Conservation (phyloP, 92 coral and sea anemone genomes). For the Parazoanthus swiftii region DNA sequence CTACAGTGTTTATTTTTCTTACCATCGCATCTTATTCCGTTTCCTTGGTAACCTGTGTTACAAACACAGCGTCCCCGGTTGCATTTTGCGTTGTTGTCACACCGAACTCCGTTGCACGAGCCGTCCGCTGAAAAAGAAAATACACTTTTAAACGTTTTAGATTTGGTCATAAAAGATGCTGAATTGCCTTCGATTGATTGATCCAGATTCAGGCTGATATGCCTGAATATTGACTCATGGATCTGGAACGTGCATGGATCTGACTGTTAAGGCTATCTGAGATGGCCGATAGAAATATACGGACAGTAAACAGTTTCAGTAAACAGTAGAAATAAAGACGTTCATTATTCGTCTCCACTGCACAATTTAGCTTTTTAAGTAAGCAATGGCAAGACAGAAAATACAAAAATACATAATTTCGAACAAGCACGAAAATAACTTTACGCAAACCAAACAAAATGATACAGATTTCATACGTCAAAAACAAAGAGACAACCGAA, state of each 20-base stretch:
- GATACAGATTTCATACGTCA: too few species aligned
- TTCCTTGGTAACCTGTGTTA: conserved; percentile 66
- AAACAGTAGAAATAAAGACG: too few species aligned
- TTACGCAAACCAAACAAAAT: not conserved
- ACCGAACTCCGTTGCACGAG: conserved; percentile 60
- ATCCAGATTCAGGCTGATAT: not conserved
- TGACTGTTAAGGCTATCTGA: not conserved
- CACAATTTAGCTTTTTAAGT: not conserved
- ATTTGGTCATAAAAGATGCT: not conserved
- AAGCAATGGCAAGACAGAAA: not conserved
- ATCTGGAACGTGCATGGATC: not conserved
- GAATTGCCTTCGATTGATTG: too few species aligned
- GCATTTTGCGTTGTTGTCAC: conserved; percentile 61
- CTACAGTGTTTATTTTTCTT: not conserved
- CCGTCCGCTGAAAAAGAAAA: conserved; percentile 54
- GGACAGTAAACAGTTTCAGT: too few species aligned
- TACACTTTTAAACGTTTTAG: not conserved
- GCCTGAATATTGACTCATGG: not conserved
- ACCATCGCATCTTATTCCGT: conserved; percentile 54
- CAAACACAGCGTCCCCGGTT: conserved; percentile 61
- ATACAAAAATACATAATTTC: not conserved
- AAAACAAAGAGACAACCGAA: not conserved
- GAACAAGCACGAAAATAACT: not conserved
- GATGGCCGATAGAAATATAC: not conserved
- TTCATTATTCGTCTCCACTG: too few species aligned